Evolutionary conservation across 2,113 vertebrate genomes (phyloP).

Genomic region (Sylvia atricapilla): DNA sequence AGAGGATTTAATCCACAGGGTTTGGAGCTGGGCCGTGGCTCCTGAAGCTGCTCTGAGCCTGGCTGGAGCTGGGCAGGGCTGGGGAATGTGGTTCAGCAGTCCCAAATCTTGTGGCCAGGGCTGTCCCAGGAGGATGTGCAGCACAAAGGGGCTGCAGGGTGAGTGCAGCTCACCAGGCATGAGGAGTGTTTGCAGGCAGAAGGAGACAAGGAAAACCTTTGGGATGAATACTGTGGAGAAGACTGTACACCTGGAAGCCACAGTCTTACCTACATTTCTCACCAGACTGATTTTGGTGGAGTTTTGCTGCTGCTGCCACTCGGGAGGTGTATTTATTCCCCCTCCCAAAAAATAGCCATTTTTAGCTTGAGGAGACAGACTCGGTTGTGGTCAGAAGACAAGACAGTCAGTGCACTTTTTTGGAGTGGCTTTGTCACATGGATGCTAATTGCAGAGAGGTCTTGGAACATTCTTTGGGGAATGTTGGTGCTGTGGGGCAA

Average conservation of each 20-base stretch:
- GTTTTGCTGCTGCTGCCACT: neutral
- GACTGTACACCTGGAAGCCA: neutral
- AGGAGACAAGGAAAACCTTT: neutral
- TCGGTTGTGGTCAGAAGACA: neutral
- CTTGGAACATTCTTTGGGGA: neutral
- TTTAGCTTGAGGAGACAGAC: neutral
- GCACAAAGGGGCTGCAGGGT: neutral
- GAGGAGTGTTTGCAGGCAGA: neutral
- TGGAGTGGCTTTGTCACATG: neutral
- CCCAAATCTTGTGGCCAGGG: neutral
- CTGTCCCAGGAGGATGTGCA: neutral
- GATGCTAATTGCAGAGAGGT: neutral
- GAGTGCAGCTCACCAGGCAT: neutral
- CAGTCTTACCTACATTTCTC: neutral
- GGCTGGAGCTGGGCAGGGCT: neutral
- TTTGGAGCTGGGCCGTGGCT: neutral
- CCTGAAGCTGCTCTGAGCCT: neutral
- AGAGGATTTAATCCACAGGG: accelerated
- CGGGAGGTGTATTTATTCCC: neutral
- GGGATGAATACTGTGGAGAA: neutral
- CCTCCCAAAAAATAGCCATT: neutral
- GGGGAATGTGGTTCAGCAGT: neutral
- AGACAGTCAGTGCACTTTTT: neutral
- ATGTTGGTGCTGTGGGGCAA: neutral
- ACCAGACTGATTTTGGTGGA: neutral